Percentiles rank a stretch among this genome's conserved stretches.
These are phyloP conservation scores for Paguma larvata DNA, from an alignment of 2,797 vertebrate genomes.

Conservation along the genomic window DNA sequence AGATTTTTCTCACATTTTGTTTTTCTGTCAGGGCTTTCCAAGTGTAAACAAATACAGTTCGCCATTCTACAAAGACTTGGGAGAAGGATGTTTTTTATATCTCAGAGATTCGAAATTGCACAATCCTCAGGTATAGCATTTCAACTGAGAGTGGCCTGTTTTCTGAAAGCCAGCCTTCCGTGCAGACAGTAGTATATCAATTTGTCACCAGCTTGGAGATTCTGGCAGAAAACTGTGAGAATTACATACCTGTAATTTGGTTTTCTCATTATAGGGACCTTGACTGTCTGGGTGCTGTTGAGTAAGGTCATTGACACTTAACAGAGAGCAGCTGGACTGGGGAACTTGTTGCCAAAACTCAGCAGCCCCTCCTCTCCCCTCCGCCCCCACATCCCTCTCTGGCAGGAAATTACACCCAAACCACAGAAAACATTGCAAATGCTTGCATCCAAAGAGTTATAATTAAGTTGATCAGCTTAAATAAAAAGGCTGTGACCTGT, in stretches of 20 bases:
- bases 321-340: slow-evolving; percentile 72
- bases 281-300: slow-evolving; percentile 68
- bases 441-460: slow-evolving; percentile 78
- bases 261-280: slow-evolving; percentile 78
- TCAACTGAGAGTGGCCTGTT: slow-evolving; percentile 55
- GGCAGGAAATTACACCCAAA: slow-evolving; percentile 85
- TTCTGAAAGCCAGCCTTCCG: slow-evolving; percentile 67
- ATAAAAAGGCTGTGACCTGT: slow-evolving; percentile 78
- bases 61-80: slow-evolving; percentile 37
- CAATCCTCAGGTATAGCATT: slow-evolving; percentile 61
- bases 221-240: slow-evolving; percentile 76
- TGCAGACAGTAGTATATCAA: slow-evolving; percentile 68
- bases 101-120: slow-evolving; percentile 48
- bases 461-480: slow-evolving; percentile 85
- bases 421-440: slow-evolving; percentile 84
- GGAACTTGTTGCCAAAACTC: slow-evolving; percentile 73
- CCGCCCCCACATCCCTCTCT: slow-evolving; percentile 66
- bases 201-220: slow-evolving; percentile 74
- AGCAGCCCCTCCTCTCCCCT: slow-evolving; percentile 60
- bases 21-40: slow-evolving; percentile 4
- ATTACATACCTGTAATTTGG: slow-evolving; percentile 75
- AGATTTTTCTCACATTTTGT: slow-evolving; percentile 55
- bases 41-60: slow-evolving; percentile 39
- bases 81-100: slow-evolving; percentile 61
- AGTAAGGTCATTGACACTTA: slow-evolving; percentile 73